A percentile compares a stretch with the other conserved stretches of the same genome.
Evolutionary conservation across 2,113 vertebrate species (phyloP).

Genomic region (Sylvicapra grimmia): DNA sequence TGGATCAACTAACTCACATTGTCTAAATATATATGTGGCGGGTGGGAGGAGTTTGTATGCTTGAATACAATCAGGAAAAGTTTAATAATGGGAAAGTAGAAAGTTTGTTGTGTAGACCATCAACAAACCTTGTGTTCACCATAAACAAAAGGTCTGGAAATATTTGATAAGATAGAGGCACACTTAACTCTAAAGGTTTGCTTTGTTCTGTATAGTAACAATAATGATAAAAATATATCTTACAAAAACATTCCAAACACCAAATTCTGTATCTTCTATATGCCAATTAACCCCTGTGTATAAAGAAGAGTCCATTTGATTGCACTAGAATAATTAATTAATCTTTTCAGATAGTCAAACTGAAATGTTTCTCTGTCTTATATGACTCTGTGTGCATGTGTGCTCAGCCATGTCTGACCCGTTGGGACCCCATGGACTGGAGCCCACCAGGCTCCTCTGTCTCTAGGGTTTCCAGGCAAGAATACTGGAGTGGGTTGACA

Average conservation of each 20-base stretch:
- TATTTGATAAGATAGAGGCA: neutral
- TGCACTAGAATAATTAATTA: too few relatives aligned
- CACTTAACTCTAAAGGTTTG: neutral
- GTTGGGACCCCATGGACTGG: neutral
- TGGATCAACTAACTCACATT: neutral
- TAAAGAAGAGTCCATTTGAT: neutral
- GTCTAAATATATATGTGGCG: neutral
- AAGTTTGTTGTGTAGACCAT: neutral
- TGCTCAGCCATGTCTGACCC: neutral
- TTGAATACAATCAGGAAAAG: neutral
- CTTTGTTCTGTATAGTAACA: neutral
- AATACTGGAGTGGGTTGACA: neutral
- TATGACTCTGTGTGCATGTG: neutral
- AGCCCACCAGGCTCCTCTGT: neutral
- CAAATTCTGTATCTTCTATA: neutral
- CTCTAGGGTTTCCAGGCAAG: neutral
- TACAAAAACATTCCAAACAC: neutral
- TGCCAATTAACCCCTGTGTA: neutral
- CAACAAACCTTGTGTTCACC: neutral
- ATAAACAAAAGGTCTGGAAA: neutral
- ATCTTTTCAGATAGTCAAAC: neutral
- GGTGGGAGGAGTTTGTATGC: rapidly evolving
- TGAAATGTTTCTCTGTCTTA: neutral
- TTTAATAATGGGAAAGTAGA: neutral
- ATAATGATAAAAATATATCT: neutral